Evolutionary conservation across 2,888 invertebrate genomes (phyloP), one percentile per base, ranked within the genome.

Genomic region (Scaptomyza tumidula): DNA sequence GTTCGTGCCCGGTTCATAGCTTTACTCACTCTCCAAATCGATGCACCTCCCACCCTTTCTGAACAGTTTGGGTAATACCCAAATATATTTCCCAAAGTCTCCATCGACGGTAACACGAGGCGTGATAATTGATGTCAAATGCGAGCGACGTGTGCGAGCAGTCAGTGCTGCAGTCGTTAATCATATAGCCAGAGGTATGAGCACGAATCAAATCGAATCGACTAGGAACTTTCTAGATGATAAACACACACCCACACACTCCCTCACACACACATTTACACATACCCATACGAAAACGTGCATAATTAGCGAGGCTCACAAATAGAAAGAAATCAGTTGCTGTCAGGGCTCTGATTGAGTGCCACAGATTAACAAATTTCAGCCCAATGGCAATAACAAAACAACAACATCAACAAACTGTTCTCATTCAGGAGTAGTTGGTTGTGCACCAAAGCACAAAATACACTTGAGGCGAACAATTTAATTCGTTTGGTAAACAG

Each of bases 41-140:
- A 76, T 72, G 61, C 16, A 41, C 5, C n/a, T 13, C 10, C 19
- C 19, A 1, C 16, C 6, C 9, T 29, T 29, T 6, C 19, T 6
- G 19, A 6, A 11, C 4, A 14, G 3, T 7, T 16, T 52, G 52
- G 57, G 29, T 14, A 54, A 31, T 16, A 19, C 43, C 43, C 16
- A 35, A 41, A 44, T 41, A 13, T 41, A 41, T 39, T 4, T 13
- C 3, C 24, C 13, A 46, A 16, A 43, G 7, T n/a, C 24, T 50
- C 50, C 56, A 41, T 45, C 55, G 69, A 54, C 41, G 31, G 46
- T 49, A 67, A 41, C 54, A 60, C 59, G 52, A 60, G 81, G 81
- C 66, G 89, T 75, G 87, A 85, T 88, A 88, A 85, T 88, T 88
- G 87, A 85, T 88, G 87, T 85, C 82, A 87, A 85, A 77, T 78